Evolutionary conservation across 2,797 vertebrate genomes (phyloP).

Genomic region (Lycodopsis pacificus): DNA sequence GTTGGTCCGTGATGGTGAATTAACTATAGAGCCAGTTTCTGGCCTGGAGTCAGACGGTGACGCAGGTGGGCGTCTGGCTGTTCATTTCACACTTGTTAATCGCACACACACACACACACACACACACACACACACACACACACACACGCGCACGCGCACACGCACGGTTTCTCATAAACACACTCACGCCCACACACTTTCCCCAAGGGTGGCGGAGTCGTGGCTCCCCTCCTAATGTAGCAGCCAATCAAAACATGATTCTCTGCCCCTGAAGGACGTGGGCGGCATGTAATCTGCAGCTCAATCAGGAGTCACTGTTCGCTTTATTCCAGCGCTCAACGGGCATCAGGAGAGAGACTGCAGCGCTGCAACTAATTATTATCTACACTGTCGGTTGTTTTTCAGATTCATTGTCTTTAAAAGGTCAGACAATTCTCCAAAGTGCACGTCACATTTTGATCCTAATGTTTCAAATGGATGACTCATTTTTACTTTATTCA

Average conservation of each 20-base stretch:
- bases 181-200: conserved; percentile 22
- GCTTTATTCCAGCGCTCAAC: not conserved
- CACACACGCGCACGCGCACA: not conserved
- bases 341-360: not conserved
- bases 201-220: conserved; percentile 50
- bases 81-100: conserved; percentile 78
- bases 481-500: no score
- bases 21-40: not conserved
- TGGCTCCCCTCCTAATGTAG: conserved; percentile 42
- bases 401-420: not conserved
- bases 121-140: not conserved
- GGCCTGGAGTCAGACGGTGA: conserved; percentile 54
- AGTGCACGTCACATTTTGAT: not conserved
- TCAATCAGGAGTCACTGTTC: conserved; percentile 9
- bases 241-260: conserved; percentile 60
- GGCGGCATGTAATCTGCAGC: conserved; percentile 42
- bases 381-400: not conserved
- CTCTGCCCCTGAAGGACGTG: conserved; percentile 44
- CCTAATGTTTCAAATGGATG: not conserved
- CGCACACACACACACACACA: conserved; percentile 19
- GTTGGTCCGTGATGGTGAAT: conserved; percentile 20
- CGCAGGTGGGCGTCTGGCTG: conserved; percentile 65
- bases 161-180: conserved; percentile 1
- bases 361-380: not conserved
- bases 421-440: not conserved